Evolutionary conservation across 2,797 vertebrate species (phyloP), one percentile per base, ranked within the genome.

Genomic region (Vespertilio murinus): DNA sequence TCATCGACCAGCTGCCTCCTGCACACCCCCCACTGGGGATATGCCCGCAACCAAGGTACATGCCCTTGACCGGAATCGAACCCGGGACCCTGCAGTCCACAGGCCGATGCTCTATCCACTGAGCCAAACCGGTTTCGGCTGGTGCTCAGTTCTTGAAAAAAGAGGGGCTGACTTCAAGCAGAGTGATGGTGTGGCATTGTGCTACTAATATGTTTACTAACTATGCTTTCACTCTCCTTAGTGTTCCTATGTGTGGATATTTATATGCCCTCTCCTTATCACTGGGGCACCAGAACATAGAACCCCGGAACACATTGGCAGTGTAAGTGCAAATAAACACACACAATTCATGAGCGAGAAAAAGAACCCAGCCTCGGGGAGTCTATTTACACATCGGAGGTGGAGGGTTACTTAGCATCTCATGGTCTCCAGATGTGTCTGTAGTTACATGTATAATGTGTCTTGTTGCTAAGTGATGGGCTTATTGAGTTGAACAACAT

Each of bases 391-490:
- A 38, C 35, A 40, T 38, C 33, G 42, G 33, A 40, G 33, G 17
- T 47, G 13, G 35, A 47, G 64, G 40, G 18, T 82, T 78, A 54
- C 18, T 42, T 69, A 38, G 79, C 52, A 92, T 42, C 47, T 75
- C 61, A 25, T 5, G 5, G 61, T 86, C 52, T 71, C 25, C 28
- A 71, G n/a, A 40, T 28, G 12, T 75, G 4, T 92, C 75, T 95
- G 73, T 47, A 49, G 73, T 86, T 16, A 28, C 28, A 73, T 17
- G 3, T 61, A 33, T 73, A 52, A 79, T 11, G 25, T 65, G 30
- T 33, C 79, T 93, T 56, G 38, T 40, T 96, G 69, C 78, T 90
- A 45, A 95, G 40, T 79, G 52, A 80, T 12, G 75, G 40, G n/a
- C 5, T 65, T 74, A 18, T n/a, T 67, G 64, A 59, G 45, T 18